These are phyloP conservation scores for Eumaeus atala DNA, from an alignment of 1,140 invertebrate genomes.

Conservation along the genomic window DNA sequence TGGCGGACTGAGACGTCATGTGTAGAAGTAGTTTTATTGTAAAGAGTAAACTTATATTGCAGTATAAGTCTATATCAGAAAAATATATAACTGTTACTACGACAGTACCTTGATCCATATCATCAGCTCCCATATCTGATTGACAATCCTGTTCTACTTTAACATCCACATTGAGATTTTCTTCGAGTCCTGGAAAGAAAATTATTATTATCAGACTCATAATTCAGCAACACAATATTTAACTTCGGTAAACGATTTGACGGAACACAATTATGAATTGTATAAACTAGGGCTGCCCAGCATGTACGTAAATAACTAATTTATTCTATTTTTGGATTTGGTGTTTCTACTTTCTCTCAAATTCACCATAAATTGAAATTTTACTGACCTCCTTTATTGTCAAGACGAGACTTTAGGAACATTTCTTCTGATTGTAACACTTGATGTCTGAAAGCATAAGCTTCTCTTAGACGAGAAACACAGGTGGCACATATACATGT, in stretches of 20 bases:
- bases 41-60: too few species aligned
- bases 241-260: too few species aligned
- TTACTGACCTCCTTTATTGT: constrained; percentile 31
- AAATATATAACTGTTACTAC: neutral
- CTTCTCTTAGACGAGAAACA: constrained; percentile 47
- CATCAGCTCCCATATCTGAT: neutral
- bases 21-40: too few species aligned
- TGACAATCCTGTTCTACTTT: constrained; percentile 4
- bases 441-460: constrained; percentile 42
- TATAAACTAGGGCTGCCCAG: too few species aligned
- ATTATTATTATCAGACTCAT: too few species aligned
- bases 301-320: too few species aligned
- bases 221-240: too few species aligned
- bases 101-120: neutral
- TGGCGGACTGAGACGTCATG: too few species aligned
- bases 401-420: constrained; percentile 40
- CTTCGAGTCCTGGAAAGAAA: constrained; percentile 11
- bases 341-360: too few species aligned
- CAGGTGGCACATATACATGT: constrained; percentile 52
- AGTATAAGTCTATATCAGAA: too few species aligned
- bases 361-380: neutral
- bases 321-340: too few species aligned
- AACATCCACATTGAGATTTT: constrained; percentile 10
- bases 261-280: too few species aligned
- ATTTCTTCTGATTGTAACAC: constrained; percentile 48